A percentile compares a stretch with the other conserved stretches of the same genome.
phyloP scores from a whole-genome alignment of 2,797 vertebrate genomes.

The Percopsis omiscomaycus region DNA sequence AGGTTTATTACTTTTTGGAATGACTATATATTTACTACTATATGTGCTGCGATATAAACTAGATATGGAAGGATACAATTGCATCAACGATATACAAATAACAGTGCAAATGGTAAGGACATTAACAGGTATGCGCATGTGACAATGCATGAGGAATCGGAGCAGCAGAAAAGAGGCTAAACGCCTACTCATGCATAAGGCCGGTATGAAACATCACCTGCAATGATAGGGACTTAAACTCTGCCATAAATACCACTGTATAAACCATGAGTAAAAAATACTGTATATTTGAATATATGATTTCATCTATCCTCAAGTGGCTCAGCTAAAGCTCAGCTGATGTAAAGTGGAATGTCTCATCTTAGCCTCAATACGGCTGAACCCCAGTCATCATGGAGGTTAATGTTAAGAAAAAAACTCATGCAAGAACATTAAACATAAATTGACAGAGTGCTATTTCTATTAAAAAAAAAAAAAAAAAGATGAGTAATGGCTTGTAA shows the following conservation, averaged over 20 bases:
- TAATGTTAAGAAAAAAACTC: slow-evolving; percentile 70
- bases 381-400: slow-evolving; percentile 66
- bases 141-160: slow-evolving; percentile 68
- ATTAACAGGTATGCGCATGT: slow-evolving; percentile 63
- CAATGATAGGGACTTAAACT: slow-evolving; percentile 17
- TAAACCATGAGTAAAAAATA: background rate
- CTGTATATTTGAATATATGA: no score
- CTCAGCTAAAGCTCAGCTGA: background rate
- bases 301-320: no score
- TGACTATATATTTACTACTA: slow-evolving; percentile 40
- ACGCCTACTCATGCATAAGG: slow-evolving; percentile 66
- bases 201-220: slow-evolving; percentile 63
- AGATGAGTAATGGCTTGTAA: slow-evolving; percentile 51
- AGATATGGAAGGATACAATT: slow-evolving; percentile 67
- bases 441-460: slow-evolving; percentile 52
- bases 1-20: slow-evolving; percentile 18
- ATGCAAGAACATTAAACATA: slow-evolving; percentile 68
- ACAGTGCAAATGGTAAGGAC: slow-evolving; percentile 70
- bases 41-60: slow-evolving; percentile 60
- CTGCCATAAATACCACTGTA: background rate
- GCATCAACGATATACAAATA: slow-evolving; percentile 58
- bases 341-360: slow-evolving; percentile 47
- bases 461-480: slow-evolving; percentile 36
- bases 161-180: slow-evolving; percentile 59
- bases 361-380: slow-evolving; percentile 64